Conservation (phyloP, 2,113 vertebrate species). For the Amphilophus citrinellus region DNA sequence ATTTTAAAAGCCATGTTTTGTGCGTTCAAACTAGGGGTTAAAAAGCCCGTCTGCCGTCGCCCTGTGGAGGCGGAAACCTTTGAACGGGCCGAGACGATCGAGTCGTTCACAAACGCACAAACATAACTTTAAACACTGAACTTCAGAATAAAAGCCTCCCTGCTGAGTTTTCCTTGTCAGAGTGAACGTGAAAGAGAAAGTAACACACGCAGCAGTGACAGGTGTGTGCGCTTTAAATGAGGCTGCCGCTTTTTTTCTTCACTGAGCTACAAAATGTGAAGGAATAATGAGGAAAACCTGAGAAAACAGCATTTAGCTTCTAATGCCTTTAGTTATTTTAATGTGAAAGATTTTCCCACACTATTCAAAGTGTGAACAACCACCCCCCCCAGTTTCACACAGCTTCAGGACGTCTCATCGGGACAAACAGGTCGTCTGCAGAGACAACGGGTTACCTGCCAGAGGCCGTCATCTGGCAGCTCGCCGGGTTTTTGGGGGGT, state of each 20-base stretch:
- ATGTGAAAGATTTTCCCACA: neutral
- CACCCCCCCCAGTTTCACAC: neutral
- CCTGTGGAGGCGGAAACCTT: neutral
- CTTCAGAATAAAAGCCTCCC: slow-evolving; percentile 9
- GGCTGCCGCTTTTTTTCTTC: neutral
- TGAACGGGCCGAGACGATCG: neutral
- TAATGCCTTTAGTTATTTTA: neutral
- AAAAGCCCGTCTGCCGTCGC: neutral
- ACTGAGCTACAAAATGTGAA: neutral
- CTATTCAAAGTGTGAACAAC: neutral
- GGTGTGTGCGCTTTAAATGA: neutral
- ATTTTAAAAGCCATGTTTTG: neutral
- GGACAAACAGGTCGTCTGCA: neutral
- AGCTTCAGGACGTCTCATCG: neutral
- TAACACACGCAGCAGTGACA: too few relatives aligned
- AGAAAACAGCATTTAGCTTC: neutral
- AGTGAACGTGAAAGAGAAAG: neutral
- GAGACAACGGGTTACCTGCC: neutral
- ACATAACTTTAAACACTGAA: neutral
- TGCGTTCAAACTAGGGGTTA: neutral
- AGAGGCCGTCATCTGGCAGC: neutral
- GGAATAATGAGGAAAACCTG: neutral
- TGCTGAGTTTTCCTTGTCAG: neutral
- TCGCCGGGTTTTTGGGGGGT: neutral
- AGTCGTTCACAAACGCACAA: neutral